Conservation (phyloP, 1,140 invertebrate species). For the Holcopasites calliopsidis region DNA sequence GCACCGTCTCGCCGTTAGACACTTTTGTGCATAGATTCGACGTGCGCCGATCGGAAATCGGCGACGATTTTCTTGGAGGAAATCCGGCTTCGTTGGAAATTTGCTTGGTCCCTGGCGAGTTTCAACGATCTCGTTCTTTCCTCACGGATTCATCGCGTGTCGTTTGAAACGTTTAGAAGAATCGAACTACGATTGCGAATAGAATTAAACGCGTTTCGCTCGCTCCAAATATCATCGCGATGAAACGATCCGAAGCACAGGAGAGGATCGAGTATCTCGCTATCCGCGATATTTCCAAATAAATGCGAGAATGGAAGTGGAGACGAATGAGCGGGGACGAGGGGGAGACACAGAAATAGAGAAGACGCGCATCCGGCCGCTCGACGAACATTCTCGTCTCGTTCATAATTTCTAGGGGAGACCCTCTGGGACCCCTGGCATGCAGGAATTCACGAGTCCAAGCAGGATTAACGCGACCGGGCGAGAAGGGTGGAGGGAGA, state of each 20-base stretch:
- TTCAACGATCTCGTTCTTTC: too few species aligned
- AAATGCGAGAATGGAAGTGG: constrained; percentile 1
- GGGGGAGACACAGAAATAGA: not conserved
- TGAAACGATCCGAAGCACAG: not conserved
- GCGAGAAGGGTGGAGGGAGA: not conserved
- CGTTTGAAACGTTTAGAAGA: too few species aligned
- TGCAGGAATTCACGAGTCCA: constrained; percentile 43
- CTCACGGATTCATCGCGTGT: too few species aligned
- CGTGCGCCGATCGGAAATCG: constrained; percentile 22
- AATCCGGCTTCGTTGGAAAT: too few species aligned
- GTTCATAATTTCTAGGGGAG: constrained; percentile 38
- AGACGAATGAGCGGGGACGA: not conserved
- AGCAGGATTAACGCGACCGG: constrained; percentile 37
- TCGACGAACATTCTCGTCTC: constrained; percentile 40
- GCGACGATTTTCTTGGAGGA: not conserved
- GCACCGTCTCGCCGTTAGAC: constrained; percentile 19
- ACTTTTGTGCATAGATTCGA: constrained; percentile 16
- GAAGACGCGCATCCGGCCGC: constrained; percentile 8
- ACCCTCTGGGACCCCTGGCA: constrained; percentile 27
- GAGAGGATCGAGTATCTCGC: not conserved
- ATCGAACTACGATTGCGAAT: too few species aligned
- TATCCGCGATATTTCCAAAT: constrained; percentile 5
- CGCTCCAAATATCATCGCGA: not conserved
- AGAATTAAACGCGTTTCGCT: too few species aligned
- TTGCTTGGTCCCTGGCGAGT: too few species aligned